Percentiles rank a stretch among this genome's conserved stretches.
Conservation (phyloP, 2,113 vertebrate species). For the Arenaria interpres region DNA sequence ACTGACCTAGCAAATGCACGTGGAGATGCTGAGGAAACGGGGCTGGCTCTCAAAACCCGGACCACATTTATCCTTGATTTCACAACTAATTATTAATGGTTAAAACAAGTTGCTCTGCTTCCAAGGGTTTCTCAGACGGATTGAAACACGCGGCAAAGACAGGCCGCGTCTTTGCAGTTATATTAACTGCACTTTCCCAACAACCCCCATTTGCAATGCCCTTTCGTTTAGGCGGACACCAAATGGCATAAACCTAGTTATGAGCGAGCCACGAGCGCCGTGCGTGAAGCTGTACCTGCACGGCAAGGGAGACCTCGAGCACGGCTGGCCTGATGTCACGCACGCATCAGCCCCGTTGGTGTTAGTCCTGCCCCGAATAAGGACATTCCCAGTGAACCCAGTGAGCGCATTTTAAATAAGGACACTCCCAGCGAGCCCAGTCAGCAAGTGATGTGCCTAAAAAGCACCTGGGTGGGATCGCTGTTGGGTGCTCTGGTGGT, state of each 20-base stretch:
- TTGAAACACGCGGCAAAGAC: neutral
- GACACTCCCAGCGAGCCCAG: neutral
- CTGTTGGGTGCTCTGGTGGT: too few relatives aligned
- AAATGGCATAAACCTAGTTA: neutral
- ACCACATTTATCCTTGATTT: neutral
- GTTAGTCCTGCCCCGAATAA: neutral
- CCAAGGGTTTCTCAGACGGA: neutral
- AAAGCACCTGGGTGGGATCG: neutral
- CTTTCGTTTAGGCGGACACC: neutral
- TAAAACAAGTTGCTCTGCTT: neutral
- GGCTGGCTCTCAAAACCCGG: neutral
- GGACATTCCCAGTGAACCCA: neutral
- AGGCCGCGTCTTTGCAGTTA: neutral
- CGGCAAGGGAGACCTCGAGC: neutral
- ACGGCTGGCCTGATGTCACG: neutral
- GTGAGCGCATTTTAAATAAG: neutral
- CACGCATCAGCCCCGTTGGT: neutral
- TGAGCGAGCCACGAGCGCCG: fast-evolving
- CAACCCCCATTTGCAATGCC: neutral
- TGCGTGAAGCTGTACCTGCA: neutral
- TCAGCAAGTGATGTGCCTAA: neutral
- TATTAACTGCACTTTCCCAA: neutral
- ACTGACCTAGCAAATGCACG: neutral
- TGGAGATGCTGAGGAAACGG: neutral
- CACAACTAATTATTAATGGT: neutral